These are phyloP conservation scores for Raja brachyura DNA, from an alignment of 2,113 vertebrate species.

Conservation along the genomic window DNA sequence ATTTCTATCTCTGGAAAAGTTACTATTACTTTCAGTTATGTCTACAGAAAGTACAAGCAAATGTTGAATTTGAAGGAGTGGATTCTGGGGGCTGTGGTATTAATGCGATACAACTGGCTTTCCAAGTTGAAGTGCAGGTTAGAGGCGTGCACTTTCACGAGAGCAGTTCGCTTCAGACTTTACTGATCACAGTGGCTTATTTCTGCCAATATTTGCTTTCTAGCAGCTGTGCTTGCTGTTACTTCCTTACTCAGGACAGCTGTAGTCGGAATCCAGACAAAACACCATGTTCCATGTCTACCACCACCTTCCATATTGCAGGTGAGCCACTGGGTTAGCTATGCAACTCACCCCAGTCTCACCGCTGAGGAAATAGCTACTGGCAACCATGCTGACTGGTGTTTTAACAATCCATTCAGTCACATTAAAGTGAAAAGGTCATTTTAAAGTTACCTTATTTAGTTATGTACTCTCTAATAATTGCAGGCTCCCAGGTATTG, in stretches of 20 bases:
- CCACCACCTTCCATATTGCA: not conserved
- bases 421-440: not conserved
- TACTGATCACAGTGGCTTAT: not conserved
- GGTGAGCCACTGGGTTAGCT: not conserved
- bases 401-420: not conserved
- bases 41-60: not conserved
- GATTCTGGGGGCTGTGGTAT: slow-evolving; percentile 1
- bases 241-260: slow-evolving; percentile 11
- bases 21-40: slow-evolving; percentile 1
- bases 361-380: not conserved
- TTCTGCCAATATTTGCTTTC: not conserved
- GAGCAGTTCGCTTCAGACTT: not conserved
- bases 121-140: not conserved
- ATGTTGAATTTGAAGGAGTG: not conserved
- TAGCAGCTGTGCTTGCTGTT: not conserved
- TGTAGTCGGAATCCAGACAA: slow-evolving; percentile 1
- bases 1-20: not conserved
- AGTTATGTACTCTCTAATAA: not conserved
- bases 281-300: not conserved
- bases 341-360: not conserved
- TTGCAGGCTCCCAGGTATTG: not conserved
- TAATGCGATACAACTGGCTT: not conserved
- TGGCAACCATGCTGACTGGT: not conserved
- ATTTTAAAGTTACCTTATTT: not conserved
- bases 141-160: not conserved